phyloP scores from a whole-genome alignment of 2,113 vertebrate genomes.

The Rattus norvegicus region GRCr8 NC_086023.1:127630001-127630500 shows the following conservation, averaged over 20 bases:
- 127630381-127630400: not conserved
- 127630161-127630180: not conserved
- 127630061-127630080: not conserved
- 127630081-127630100: not conserved
- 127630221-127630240: not conserved
- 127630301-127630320: not conserved
- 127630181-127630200: not conserved
- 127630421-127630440: not conserved
- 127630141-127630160: not conserved
- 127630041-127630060: not conserved
- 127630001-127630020: constrained; percentile 35
- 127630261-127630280: not conserved
- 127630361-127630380: not conserved
- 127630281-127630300: not conserved
- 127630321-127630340: not conserved
- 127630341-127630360: not conserved
- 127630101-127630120: not conserved
- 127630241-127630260: not conserved
- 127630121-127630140: no score
- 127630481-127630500: not conserved
- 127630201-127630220: not conserved
- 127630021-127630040: constrained; percentile 14
- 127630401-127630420: no score
- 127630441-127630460: accelerated
- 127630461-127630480: not conserved